phyloP scores from a whole-genome alignment of 2,888 invertebrate genomes.

The Nymphalis c-album region DNA sequence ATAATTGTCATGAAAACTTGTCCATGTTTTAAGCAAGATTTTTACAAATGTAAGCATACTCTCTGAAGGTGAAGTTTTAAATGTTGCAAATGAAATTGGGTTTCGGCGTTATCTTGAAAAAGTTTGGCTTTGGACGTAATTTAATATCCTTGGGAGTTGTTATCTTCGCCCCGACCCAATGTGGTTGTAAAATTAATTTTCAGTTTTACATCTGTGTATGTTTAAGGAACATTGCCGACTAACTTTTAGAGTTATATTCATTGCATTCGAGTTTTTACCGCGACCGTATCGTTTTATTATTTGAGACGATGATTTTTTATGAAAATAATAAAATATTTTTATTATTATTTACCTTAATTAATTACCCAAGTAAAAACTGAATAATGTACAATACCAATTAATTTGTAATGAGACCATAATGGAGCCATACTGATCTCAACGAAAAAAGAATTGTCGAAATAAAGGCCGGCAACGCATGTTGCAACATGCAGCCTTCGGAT shows the following conservation, averaged over 20 bases:
- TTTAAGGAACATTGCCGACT: neutral
- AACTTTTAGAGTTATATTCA: neutral
- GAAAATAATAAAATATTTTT: too few relatives aligned
- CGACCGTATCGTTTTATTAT: too few relatives aligned
- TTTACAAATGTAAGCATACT: conserved; percentile 19
- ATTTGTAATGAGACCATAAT: too few relatives aligned
- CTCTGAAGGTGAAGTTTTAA: conserved; percentile 28
- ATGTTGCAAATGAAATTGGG: conserved; percentile 39
- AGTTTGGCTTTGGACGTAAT: conserved; percentile 39
- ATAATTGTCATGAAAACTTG: conserved; percentile 9
- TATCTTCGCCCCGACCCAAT: conserved; percentile 21
- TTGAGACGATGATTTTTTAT: too few relatives aligned
- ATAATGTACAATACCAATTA: too few relatives aligned
- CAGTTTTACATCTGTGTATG: conserved; percentile 8
- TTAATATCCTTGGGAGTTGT: conserved; percentile 37
- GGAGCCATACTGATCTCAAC: too few relatives aligned
- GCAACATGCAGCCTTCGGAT: too few relatives aligned
- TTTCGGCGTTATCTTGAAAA: conserved; percentile 37
- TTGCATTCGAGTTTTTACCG: too few relatives aligned
- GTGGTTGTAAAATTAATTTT: conserved; percentile 24
- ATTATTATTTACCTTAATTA: too few relatives aligned
- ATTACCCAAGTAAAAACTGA: too few relatives aligned
- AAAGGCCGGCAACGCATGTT: too few relatives aligned
- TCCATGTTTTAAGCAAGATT: conserved; percentile 17
- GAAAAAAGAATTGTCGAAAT: too few relatives aligned